These are phyloP conservation scores for Ruditapes philippinarum DNA, from an alignment of 1,140 invertebrate species.

Conservation along the genomic window DNA sequence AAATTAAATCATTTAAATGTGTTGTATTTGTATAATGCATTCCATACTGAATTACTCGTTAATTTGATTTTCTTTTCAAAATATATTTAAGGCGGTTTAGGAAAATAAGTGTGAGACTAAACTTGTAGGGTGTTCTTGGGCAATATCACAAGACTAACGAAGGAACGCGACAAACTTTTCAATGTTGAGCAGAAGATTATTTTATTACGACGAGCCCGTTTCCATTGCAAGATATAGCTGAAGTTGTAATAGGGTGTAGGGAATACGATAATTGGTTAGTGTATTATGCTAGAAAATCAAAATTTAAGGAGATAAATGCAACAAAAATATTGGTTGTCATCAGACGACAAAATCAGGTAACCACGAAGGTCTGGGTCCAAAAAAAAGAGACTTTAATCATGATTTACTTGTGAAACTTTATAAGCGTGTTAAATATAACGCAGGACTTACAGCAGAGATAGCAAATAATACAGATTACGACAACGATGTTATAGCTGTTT, in stretches of 20 bases:
- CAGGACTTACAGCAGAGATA: conserved; percentile 60
- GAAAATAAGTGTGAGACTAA: no score
- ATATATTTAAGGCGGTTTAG: no score
- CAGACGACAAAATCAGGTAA: conserved; percentile 77
- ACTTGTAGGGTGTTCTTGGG: no score
- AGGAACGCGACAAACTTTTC: conserved; percentile 68
- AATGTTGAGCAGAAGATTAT: conserved; percentile 75
- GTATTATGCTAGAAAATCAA: conserved; percentile 59
- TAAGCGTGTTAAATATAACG: conserved; percentile 68
- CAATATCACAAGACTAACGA: conserved; percentile 46
- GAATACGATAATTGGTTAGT: conserved; percentile 81
- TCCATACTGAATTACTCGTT: no score
- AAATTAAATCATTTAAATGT: no score
- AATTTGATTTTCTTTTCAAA: no score
- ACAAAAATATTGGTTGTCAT: conserved; percentile 75
- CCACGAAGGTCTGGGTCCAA: conserved; percentile 66
- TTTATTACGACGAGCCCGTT: conserved; percentile 73
- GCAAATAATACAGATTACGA: conserved; percentile 43
- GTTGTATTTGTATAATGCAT: no score
- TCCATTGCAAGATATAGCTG: conserved; percentile 75
- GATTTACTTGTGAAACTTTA: conserved; percentile 60
- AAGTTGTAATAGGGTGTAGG: conserved; percentile 76
- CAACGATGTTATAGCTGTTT: not conserved
- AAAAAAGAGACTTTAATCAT: conserved; percentile 70
- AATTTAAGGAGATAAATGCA: conserved; percentile 71